Evolutionary conservation across 2,888 invertebrate genomes (phyloP), one percentile per base, ranked within the genome.

Genomic region (Trissonchulus sp.): DNA sequence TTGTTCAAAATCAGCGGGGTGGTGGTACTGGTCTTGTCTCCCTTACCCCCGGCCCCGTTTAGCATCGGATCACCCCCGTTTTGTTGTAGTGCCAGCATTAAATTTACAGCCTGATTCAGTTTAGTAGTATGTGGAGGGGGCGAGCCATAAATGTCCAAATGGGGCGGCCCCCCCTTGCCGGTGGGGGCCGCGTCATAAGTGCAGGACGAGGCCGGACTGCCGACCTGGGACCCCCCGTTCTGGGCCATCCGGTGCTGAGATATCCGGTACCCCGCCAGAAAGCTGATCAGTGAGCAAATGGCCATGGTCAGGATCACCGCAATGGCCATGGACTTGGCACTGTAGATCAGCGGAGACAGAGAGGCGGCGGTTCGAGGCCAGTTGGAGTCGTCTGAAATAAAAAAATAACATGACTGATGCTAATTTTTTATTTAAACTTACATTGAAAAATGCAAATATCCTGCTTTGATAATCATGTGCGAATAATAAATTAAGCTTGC

Each of bases 181-280:
- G 8, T 23, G 23, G 48, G 48, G 48, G 48, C 48, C 48, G 23
- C 23, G 23, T 48, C 48, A 48, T 48, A 48, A 23, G 48, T 48
- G 48, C 8, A 23, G 48, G 65, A 30, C 15, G 65, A 23, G 30
- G 31, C 65, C 15, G 15, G 3, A 15, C 15, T 15, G 15, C 3
- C 31, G 3, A 3, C 15, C 3, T 3, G 30, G 15, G 65, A 30
- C 31, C 65, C 30, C n/a, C n/a, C 31, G 37, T 73, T 30, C 31
- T 35, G 31, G n/a, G 65, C 63, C 28, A 77, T 71, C 35, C 79
- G 74, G 73, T 78, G 79, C 60, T 77, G 75, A 18, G 81, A 78
- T 34, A 82, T 74, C 23, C 81, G 80, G 76, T 80, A 81, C 63
- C 82, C 82, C 72, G 80, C 73, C 60, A 81, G 48, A 71, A 80